Conservation (phyloP, 2,888 invertebrate species). For the Stratiomys singularior region DNA sequence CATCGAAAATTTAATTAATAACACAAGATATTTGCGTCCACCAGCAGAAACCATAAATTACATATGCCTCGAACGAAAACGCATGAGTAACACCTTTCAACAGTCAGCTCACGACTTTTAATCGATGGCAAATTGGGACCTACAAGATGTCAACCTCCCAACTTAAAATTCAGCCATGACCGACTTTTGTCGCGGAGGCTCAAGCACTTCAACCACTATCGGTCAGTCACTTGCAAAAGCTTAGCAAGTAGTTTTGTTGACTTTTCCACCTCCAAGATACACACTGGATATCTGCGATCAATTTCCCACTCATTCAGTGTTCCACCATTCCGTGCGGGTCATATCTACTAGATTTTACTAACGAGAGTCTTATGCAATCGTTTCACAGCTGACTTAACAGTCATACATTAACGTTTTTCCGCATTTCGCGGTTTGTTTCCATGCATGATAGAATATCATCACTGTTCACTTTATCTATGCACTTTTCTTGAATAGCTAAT, state of each 20-base stretch:
- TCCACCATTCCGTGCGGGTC: neutral
- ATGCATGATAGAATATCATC: neutral
- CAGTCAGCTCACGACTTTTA: neutral
- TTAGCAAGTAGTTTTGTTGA: neutral
- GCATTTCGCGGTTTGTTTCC: neutral
- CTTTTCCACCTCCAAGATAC: neutral
- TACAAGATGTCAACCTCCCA: neutral
- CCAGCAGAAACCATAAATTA: too few relatives aligned
- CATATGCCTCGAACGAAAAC: too few relatives aligned
- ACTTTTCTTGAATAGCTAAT: neutral
- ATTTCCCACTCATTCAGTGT: neutral
- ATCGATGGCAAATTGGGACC: neutral
- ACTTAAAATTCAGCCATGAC: slow-evolving; percentile 9
- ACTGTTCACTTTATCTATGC: slow-evolving; percentile 7
- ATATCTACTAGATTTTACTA: neutral
- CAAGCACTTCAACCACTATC: neutral
- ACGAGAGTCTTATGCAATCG: neutral
- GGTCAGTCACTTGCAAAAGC: slow-evolving; percentile 9
- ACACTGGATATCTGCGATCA: neutral
- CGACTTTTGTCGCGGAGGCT: neutral
- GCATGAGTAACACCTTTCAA: too few relatives aligned
- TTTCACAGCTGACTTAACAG: neutral
- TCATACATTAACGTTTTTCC: too few relatives aligned
- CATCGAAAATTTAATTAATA: too few relatives aligned
- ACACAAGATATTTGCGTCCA: too few relatives aligned